A percentile compares a stretch with the other conserved stretches of the same genome.
phyloP scores from a whole-genome alignment of 2,797 vertebrate genomes.

The Pagetopsis macropterus region DNA sequence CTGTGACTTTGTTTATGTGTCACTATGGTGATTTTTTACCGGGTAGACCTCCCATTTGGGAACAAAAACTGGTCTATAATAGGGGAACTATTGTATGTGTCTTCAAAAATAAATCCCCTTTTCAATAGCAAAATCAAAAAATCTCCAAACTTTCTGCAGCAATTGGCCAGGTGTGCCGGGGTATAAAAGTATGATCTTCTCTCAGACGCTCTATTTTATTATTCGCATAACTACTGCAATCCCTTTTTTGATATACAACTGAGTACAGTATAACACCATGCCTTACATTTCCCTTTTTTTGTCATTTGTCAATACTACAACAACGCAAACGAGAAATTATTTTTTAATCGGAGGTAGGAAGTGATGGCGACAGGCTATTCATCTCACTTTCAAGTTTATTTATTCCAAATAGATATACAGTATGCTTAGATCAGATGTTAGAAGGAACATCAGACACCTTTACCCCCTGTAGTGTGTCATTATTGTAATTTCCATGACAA shows the following conservation, averaged over 20 bases:
- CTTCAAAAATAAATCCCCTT: not conserved
- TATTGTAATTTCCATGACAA: too few species aligned
- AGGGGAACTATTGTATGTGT: not conserved
- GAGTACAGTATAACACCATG: not conserved
- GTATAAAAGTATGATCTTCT: not conserved
- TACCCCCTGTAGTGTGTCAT: too few species aligned
- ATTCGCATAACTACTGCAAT: not conserved
- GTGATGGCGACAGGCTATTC: not conserved
- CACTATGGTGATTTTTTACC: not conserved
- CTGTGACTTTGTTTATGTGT: not conserved
- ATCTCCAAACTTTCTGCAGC: too few species aligned
- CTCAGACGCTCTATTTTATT: not conserved
- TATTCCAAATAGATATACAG: not conserved
- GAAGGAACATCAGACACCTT: too few species aligned
- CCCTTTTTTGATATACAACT: not conserved
- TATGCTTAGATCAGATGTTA: too few species aligned
- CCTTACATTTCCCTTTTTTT: constrained; percentile 4
- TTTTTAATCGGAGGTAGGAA: not conserved
- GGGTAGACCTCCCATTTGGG: not conserved
- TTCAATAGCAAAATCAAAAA: not conserved
- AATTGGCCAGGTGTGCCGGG: not conserved
- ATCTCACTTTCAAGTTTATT: not conserved
- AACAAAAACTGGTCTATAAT: not conserved
- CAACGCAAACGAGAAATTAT: not conserved
- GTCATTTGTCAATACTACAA: not conserved